A percentile compares a stretch with the other conserved stretches of the same genome.
These are phyloP conservation scores for Neoitamus cyanurus DNA, from an alignment of 2,888 invertebrate species.

Conservation along the genomic window DNA sequence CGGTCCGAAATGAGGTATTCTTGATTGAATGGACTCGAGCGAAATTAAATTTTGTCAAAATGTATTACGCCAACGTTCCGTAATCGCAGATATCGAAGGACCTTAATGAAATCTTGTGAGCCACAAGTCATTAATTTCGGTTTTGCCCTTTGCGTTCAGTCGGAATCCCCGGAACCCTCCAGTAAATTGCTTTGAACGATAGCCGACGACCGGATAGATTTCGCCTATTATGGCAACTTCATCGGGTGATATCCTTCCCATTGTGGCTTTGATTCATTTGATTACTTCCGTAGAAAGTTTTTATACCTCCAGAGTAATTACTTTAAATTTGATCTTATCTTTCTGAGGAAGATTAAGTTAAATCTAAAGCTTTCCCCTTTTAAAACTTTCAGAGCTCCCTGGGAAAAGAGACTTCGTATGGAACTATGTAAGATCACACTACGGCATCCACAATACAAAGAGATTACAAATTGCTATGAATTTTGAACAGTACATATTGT, in stretches of 20 bases:
- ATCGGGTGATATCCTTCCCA: not conserved
- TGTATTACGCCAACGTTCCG: not conserved
- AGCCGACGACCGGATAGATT: not conserved
- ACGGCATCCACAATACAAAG: no score
- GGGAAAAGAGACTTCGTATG: no score
- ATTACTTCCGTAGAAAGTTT: not conserved
- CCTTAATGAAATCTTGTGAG: conserved; percentile 21
- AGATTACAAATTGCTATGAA: no score
- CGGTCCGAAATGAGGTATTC: not conserved
- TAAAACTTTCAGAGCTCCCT: no score
- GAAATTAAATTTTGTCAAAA: conserved; percentile 22
- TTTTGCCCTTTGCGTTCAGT: not conserved
- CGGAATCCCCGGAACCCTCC: not conserved
- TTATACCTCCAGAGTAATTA: not conserved
- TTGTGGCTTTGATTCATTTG: not conserved
- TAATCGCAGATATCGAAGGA: not conserved
- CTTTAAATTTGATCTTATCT: not conserved
- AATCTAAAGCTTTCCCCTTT: not conserved
- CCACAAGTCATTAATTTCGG: conserved; percentile 10
- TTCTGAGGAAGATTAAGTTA: not conserved
- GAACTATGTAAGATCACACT: no score
- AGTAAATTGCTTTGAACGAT: not conserved
- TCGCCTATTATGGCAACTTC: not conserved
- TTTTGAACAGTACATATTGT: no score
- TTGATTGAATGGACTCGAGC: not conserved